A percentile compares a stretch with the other conserved stretches of the same genome.
Conservation (phyloP, 1,140 invertebrate species). For the Rhagoletis pomonella region DNA sequence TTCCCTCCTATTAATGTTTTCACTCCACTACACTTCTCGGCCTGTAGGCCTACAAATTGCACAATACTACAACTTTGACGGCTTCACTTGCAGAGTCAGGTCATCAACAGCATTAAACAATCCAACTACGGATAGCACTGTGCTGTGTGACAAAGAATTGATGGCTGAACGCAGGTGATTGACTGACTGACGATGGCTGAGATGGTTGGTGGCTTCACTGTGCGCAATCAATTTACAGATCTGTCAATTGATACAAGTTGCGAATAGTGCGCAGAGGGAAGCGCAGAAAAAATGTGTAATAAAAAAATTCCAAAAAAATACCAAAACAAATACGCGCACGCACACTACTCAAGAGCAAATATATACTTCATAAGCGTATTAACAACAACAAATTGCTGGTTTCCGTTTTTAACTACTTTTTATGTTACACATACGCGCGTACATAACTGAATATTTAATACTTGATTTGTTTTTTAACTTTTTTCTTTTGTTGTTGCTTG, state of each 20-base stretch:
- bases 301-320: neutral
- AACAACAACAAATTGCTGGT: neutral
- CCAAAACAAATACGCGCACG: neutral
- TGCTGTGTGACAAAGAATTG: slow-evolving; percentile 34
- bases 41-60: neutral
- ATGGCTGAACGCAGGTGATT: slow-evolving; percentile 27
- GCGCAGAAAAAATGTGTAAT: neutral
- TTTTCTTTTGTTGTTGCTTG: neutral
- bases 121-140: neutral
- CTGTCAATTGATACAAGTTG: slow-evolving; percentile 15
- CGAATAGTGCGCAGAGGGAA: neutral
- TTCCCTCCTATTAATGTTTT: neutral
- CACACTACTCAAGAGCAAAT: neutral
- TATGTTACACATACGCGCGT: slow-evolving; percentile 4
- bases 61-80: slow-evolving; percentile 6
- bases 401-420: slow-evolving; percentile 43
- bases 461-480: neutral
- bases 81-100: slow-evolving; percentile 22
- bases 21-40: neutral
- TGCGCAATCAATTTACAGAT: neutral
- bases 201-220: neutral
- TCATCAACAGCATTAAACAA: slow-evolving; percentile 11
- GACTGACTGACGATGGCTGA: slow-evolving; percentile 20
- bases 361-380: neutral
- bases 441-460: neutral